Evolutionary conservation across 1,140 invertebrate genomes (phyloP).

Genomic region (Drosophila oshimai): DNA sequence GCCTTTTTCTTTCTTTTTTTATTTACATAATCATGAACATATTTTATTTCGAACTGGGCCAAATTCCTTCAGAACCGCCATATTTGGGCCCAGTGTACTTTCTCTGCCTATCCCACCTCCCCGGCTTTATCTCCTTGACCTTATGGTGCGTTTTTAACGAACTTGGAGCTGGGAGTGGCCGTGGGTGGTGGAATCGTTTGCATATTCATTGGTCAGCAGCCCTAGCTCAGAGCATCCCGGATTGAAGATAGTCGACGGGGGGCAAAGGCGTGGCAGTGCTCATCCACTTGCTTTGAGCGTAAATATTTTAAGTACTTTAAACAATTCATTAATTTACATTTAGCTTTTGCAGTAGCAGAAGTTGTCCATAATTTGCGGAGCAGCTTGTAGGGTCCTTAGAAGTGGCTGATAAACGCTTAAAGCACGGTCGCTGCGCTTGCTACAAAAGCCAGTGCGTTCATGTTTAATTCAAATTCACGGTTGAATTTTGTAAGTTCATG

Average conservation of each 20-base stretch:
- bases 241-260: neutral
- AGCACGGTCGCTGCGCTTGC: neutral
- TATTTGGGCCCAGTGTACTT: neutral
- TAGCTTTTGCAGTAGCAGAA: conserved; percentile 38
- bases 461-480: neutral
- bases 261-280: conserved; percentile 8
- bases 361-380: conserved; percentile 20
- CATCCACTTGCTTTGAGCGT: conserved; percentile 61
- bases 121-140: conserved; percentile 47
- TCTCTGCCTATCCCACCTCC: neutral
- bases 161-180: conserved; percentile 32
- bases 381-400: conserved; percentile 4
- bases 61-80: too few relatives aligned
- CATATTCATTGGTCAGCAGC: conserved; percentile 71
- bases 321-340: conserved; percentile 79
- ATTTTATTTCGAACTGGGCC: too few relatives aligned
- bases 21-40: too few relatives aligned
- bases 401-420: conserved; percentile 14
- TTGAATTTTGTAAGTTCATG: neutral
- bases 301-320: conserved; percentile 75
- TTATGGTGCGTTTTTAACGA: conserved; percentile 61
- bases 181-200: conserved; percentile 45
- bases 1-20: too few relatives aligned
- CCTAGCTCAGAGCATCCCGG: neutral
- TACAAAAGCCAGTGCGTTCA: neutral